Base-by-base conservation (phyloP, 2,888 invertebrate species). In the Mimachlamys varia region DNA sequence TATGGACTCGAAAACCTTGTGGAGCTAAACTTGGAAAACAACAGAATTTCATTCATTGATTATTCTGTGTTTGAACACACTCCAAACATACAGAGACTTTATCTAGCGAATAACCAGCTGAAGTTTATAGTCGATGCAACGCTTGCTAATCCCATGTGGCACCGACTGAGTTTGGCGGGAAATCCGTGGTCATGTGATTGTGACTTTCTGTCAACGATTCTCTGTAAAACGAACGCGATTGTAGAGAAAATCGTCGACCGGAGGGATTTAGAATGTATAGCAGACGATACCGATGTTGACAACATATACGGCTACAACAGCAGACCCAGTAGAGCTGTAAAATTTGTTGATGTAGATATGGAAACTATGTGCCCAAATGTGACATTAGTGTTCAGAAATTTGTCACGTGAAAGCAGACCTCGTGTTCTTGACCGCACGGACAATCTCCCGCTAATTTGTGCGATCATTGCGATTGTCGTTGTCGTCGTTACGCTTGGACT, bases 101-200 rank as follows among this genome's bases (percentile, higher is more conserved):
- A 90, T 58, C 90, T 94, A 2, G 89, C 92, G 55, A 91, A 93
- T n/a, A 94, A 94, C 44, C 55, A 90, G 13, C 91, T 94, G 27
- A 62, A 87, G 22, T 89, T 88, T 0, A 90, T 94, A 62, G 92
- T 93, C 33, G 87, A 89, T 1, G 88, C 91, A 22, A 89, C 92
- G n/a, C 92, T 94, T 22, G 38, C 89, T 0, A 62, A 87, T 4
- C 89, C 93, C 37, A 53, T 91, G 17, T n/a, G 37, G 7, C 89
- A 94, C 33, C 90, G 91, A 19, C 88, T 94, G 3, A 89, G 90
- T 37, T 58, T 94, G 53, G 93, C 93, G 53, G 92, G 91, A n/a
- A 93, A 93, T 89, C 92, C 90, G 38, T 92, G 91, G 91, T 58
- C 90, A n/a, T 94, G 94, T 89, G 89, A 92, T 13, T 94, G 94